Base-by-base conservation (phyloP, 2,797 vertebrate genomes). In the Eupleurogrammus muticus region DNA sequence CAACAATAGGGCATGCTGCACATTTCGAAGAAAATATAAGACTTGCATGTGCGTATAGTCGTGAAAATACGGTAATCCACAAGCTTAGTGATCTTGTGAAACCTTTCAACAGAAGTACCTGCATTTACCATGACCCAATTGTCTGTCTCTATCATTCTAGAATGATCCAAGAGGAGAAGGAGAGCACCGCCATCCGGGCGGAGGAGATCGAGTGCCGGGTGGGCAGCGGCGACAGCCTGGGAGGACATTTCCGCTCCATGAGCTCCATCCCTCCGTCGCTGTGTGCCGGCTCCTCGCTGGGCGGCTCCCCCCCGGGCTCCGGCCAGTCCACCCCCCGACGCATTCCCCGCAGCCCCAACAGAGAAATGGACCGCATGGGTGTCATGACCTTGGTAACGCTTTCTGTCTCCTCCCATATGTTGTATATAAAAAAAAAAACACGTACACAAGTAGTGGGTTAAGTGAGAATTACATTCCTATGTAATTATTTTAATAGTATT, bases 161-260 rank as follows among this genome's bases (percentile, higher is more conserved):
- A 50, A 92, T 99, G 91, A 99, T 99, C 73, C 98, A 99, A 59
- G 98, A 99, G 79, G 98, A 99, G 89, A 99, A 99, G 91, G 98
- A 99, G 91, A 98, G 84, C 90, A 95, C 98, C 0, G 94, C 97
- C 9, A 95, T 97, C 86, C 94, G 97, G 17, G 97, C 98, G 0
- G 98, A 99, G 90, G 97, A 98, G 93, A 98, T 99, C 0, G 98
- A 99, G 85, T 95, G 94, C 58, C 87, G 96, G 1, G 97, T 99
- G 21, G 96, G 97, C 75, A 96, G 97, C 0, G 95, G 96, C 0
- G 97, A 98, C 9, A 94, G 89, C 21, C 94, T 95, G 0, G 96
- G 95, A 13, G 94, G 94, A 10, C 94, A 93, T 0, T 97, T 97
- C 87, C 92, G 94, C 69, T 96, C 97, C 0, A 84, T 96, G 94